These are phyloP conservation scores for Pectinophora gossypiella DNA, from an alignment of 1,140 invertebrate species.

Conservation along the genomic window DNA sequence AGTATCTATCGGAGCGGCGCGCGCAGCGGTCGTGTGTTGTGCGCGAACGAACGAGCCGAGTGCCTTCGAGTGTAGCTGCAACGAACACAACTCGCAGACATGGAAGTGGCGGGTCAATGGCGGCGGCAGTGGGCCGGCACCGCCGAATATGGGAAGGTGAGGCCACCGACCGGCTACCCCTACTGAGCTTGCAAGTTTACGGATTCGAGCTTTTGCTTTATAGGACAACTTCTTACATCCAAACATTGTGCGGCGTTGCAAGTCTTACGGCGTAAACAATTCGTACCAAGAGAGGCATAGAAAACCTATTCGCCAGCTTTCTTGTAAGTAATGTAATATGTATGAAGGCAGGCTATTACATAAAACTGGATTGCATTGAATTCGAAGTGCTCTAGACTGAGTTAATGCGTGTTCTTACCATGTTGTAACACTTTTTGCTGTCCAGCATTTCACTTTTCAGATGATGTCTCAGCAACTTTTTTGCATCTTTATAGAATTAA, in stretches of 20 bases:
- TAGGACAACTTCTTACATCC: constrained; percentile 2
- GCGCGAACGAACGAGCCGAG: constrained; percentile 30
- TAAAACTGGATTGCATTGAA: neutral
- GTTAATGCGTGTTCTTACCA: too few species aligned
- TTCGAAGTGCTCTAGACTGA: too few species aligned
- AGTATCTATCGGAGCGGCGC: constrained; percentile 56
- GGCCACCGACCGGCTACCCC: constrained; percentile 13
- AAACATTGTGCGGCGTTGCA: too few species aligned
- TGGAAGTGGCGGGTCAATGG: constrained; percentile 70
- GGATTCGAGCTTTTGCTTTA: neutral
- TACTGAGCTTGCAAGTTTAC: neutral
- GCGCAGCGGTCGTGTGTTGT: constrained; percentile 46
- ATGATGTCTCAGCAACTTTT: too few species aligned
- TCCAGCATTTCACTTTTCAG: too few species aligned
- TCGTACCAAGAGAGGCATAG: too few species aligned
- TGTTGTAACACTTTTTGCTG: too few species aligned
- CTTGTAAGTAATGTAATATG: too few species aligned
- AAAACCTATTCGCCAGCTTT: too few species aligned
- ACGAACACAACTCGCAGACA: constrained; percentile 41
- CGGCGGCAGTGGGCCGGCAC: constrained; percentile 65
- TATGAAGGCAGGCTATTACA: too few species aligned
- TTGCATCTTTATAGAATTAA: too few species aligned
- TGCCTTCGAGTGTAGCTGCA: constrained; percentile 64
- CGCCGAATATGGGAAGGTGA: constrained; percentile 71
- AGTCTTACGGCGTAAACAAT: too few species aligned